phyloP scores from a whole-genome alignment of 2,797 vertebrate genomes.

The Malacoctenus gilli region DNA sequence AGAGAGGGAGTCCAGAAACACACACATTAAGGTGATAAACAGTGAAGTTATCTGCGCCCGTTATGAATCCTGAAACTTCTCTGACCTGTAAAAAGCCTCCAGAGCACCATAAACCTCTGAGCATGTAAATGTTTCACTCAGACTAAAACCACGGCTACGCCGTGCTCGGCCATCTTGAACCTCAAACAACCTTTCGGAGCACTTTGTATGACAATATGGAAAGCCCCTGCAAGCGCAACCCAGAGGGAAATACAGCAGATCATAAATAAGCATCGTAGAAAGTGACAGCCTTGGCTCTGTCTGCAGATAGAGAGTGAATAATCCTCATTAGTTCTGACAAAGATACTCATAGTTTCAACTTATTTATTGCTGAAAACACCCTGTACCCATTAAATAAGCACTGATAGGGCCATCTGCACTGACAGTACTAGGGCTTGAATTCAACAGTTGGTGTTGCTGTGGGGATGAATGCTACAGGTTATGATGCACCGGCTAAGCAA shows the following conservation, averaged over 20 bases:
- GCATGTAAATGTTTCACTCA: constrained; percentile 30
- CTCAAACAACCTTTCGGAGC: constrained; percentile 55
- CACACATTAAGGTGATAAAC: constrained; percentile 26
- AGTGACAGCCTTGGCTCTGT: constrained; percentile 64
- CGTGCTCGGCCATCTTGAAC: constrained; percentile 57
- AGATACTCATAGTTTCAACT: constrained; percentile 50
- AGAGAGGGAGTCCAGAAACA: constrained; percentile 21
- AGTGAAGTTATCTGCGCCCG: constrained; percentile 21
- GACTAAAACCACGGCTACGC: constrained; percentile 44
- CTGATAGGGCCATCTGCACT: constrained; percentile 63
- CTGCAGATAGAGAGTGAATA: constrained; percentile 66
- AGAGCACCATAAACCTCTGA: constrained; percentile 16
- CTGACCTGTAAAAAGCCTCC: constrained; percentile 34
- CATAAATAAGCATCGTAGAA: constrained; percentile 74
- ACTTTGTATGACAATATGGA: constrained; percentile 31
- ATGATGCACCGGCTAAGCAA: constrained; percentile 46
- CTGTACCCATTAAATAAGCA: constrained; percentile 64
- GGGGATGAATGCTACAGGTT: constrained; percentile 54
- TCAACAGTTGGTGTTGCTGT: constrained; percentile 43
- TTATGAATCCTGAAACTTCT: constrained; percentile 30
- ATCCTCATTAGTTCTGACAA: constrained; percentile 72
- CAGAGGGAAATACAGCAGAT: constrained; percentile 55
- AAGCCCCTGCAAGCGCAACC: constrained; percentile 45
- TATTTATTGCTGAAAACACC: constrained; percentile 70
- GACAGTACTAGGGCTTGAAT: constrained; percentile 43